Evolutionary conservation across 2,888 invertebrate species (phyloP).

Genomic region (Clostera curtula): DNA sequence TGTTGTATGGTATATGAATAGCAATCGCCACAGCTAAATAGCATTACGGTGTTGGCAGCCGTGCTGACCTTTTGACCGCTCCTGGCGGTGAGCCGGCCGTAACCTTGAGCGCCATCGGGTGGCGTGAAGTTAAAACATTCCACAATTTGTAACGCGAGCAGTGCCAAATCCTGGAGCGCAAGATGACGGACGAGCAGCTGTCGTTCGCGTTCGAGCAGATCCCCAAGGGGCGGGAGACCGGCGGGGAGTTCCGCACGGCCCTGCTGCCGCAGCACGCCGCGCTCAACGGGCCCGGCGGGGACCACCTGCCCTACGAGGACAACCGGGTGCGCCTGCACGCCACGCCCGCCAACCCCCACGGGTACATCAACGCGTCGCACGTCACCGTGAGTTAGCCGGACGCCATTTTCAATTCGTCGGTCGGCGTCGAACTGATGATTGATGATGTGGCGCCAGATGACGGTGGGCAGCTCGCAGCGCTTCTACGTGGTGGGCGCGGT

Average conservation of each 20-base stretch:
- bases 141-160: slow-evolving; percentile 18
- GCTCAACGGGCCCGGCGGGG: slow-evolving; percentile 74
- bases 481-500: slow-evolving; percentile 80
- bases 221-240: slow-evolving; percentile 81
- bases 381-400: slow-evolving; percentile 80
- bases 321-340: slow-evolving; percentile 90
- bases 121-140: too few species aligned
- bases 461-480: slow-evolving; percentile 86
- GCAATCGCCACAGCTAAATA: too few species aligned
- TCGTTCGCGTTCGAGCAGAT: slow-evolving; percentile 91
- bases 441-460: slow-evolving; percentile 73
- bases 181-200: slow-evolving; percentile 82
- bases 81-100: too few species aligned
- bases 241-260: slow-evolving; percentile 82
- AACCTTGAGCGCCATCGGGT: too few species aligned
- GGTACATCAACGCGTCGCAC: slow-evolving; percentile 95
- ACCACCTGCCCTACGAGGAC: slow-evolving; percentile 92
- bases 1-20: too few species aligned
- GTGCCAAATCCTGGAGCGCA: slow-evolving; percentile 65
- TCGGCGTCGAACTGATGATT: neutral
- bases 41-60: too few species aligned
- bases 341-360: slow-evolving; percentile 86
- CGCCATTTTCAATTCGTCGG: neutral
- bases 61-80: too few species aligned
- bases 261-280: slow-evolving; percentile 80